These are phyloP conservation scores for Coccyzus lansbergi DNA, from an alignment of 2,797 vertebrate genomes.

Conservation along the genomic window DNA sequence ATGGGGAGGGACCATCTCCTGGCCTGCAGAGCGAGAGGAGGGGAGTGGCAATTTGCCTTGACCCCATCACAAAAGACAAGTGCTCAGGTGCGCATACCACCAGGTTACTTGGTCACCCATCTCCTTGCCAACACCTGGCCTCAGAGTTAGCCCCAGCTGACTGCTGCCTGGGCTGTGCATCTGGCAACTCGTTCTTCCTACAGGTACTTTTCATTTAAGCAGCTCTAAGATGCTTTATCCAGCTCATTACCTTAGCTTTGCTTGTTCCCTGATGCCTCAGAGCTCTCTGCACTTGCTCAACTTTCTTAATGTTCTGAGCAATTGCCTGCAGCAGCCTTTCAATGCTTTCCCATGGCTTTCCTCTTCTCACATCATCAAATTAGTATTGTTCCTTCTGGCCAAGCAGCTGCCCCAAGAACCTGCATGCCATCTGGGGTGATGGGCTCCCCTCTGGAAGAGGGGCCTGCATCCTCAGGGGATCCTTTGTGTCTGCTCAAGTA, in stretches of 20 bases:
- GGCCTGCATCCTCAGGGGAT: neutral
- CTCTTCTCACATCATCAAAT: neutral
- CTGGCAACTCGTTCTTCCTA: neutral
- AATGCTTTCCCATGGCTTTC: neutral
- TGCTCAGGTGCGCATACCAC: neutral
- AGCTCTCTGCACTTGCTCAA: neutral
- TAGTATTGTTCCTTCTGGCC: neutral
- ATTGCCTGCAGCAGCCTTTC: neutral
- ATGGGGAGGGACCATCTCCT: neutral
- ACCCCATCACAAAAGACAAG: no score
- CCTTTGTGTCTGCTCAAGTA: neutral
- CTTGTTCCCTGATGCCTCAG: neutral
- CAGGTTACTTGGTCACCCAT: neutral
- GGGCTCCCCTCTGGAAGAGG: neutral
- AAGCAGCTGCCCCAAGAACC: neutral
- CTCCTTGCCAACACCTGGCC: neutral
- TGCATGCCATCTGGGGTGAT: neutral
- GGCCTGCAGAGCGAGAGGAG: neutral
- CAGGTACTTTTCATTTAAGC: neutral
- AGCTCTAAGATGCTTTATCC: neutral
- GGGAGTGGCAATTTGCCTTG: no score
- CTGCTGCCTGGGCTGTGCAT: no score
- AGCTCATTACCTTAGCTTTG: neutral
- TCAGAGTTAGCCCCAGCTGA: neutral
- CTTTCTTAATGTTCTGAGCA: accelerated